A percentile compares a stretch with the other conserved stretches of the same genome.
Evolutionary conservation across 30 jellyfish, hydroid and myxozoan species (phyloP).

Genomic region (Hydra vulgaris): DNA sequence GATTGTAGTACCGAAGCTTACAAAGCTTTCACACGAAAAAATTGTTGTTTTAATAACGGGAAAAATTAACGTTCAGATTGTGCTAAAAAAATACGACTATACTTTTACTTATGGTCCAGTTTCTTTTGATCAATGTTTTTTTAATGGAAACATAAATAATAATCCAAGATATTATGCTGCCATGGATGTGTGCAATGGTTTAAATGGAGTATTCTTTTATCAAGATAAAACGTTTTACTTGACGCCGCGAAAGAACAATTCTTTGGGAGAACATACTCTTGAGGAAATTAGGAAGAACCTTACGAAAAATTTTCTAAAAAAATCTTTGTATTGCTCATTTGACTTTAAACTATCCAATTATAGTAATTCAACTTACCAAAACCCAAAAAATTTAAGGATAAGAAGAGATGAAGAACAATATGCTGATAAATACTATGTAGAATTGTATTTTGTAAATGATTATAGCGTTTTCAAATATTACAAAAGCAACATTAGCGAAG

Average conservation of each 20-base stretch:
- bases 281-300: background rate
- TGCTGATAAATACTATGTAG: conserved; percentile 45
- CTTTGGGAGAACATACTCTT: background rate
- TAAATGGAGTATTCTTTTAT: background rate
- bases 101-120: background rate
- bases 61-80: background rate
- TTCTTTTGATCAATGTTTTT: background rate
- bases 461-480: conserved; percentile 30
- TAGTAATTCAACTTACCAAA: background rate
- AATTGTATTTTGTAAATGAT: conserved; percentile 64
- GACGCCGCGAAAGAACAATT: background rate
- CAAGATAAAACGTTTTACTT: background rate
- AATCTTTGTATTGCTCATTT: background rate
- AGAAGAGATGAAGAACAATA: background rate
- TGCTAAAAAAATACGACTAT: background rate
- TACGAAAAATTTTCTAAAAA: no score
- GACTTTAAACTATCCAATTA: background rate
- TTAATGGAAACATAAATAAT: background rate
- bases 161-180: background rate
- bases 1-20: background rate
- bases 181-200: background rate
- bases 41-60: background rate
- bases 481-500: conserved; percentile 23
- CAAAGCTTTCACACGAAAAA: background rate
- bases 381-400: background rate